A percentile compares a stretch with the other conserved stretches of the same genome.
phyloP scores from a whole-genome alignment of 2,888 invertebrate species.

The Leucoptera coffeella region DNA sequence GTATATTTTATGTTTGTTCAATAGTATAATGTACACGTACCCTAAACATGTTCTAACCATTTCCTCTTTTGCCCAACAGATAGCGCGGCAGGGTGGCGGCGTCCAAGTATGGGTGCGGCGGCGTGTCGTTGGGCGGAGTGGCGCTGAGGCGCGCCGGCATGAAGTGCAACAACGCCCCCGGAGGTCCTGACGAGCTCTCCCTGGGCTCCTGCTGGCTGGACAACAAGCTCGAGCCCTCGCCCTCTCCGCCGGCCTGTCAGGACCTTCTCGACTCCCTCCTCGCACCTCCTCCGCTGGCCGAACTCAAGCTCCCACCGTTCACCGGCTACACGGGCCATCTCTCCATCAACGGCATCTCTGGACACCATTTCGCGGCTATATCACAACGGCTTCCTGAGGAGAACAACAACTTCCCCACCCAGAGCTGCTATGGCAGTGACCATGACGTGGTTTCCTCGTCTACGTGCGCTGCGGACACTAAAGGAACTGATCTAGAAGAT shows the following conservation, averaged over 20 bases:
- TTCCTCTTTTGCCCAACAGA: no score
- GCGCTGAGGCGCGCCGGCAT: constrained; percentile 49
- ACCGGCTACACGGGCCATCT: constrained; percentile 80
- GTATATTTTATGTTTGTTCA: no score
- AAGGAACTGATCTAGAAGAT: constrained; percentile 55
- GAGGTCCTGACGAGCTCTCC: constrained; percentile 65
- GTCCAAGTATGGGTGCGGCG: constrained; percentile 47
- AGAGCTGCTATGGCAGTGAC: constrained; percentile 56
- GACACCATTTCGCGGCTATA: constrained; percentile 82
- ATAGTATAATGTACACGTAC: no score
- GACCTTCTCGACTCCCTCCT: constrained; percentile 69
- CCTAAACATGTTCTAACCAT: no score
- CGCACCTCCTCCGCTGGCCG: constrained; percentile 64
- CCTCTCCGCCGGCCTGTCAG: constrained; percentile 35
- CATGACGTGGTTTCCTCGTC: constrained; percentile 71
- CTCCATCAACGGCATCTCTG: constrained; percentile 82
- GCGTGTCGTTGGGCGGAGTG: constrained; percentile 30
- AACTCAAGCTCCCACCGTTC: constrained; percentile 82
- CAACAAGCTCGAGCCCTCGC: constrained; percentile 43
- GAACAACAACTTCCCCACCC: constrained; percentile 63
- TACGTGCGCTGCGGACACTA: constrained; percentile 61
- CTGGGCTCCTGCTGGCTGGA: constrained; percentile 70
- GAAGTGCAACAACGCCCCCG: constrained; percentile 48
- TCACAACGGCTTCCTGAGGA: constrained; percentile 70
- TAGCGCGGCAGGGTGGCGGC: constrained; percentile 41